These are phyloP conservation scores for Neogobius melanostomus DNA, from an alignment of 2,113 vertebrate genomes.

Conservation along the genomic window DNA sequence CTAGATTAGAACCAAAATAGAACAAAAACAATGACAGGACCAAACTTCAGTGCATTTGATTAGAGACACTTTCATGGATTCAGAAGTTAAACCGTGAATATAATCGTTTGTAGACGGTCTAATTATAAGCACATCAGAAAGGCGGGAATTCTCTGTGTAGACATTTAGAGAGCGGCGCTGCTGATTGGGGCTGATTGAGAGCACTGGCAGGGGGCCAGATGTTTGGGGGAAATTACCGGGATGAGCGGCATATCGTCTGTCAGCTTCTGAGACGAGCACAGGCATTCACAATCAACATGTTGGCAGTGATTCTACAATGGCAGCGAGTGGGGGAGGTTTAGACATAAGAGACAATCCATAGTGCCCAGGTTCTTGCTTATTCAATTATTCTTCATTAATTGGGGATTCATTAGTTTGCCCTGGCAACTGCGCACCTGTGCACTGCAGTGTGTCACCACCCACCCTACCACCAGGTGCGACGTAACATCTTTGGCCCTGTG, in stretches of 20 bases:
- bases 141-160: slow-evolving; percentile 11
- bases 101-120: slow-evolving; percentile 27
- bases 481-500: no score
- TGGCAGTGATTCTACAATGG: slow-evolving; percentile 4
- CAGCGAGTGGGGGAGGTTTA: slow-evolving; percentile 20
- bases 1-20: slow-evolving; percentile 31
- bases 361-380: slow-evolving; percentile 21
- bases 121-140: slow-evolving; percentile 34
- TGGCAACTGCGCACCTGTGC: not conserved
- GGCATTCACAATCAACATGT: not conserved
- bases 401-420: not conserved
- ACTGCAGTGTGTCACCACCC: no score
- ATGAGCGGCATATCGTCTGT: slow-evolving; percentile 42
- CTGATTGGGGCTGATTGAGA: slow-evolving; percentile 64
- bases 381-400: slow-evolving; percentile 3
- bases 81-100: slow-evolving; percentile 6
- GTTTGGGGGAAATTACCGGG: slow-evolving; percentile 45
- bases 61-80: slow-evolving; percentile 16
- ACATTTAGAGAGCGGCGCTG: slow-evolving; percentile 29
- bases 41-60: slow-evolving; percentile 30
- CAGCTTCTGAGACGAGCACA: slow-evolving; percentile 22
- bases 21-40: slow-evolving; percentile 13
- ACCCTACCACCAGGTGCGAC: no score
- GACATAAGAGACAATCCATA: slow-evolving; percentile 31
- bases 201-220: slow-evolving; percentile 53